These are phyloP conservation scores for Lasioglossum albipes DNA, from an alignment of 1,140 invertebrate genomes.

Conservation along the genomic window DNA sequence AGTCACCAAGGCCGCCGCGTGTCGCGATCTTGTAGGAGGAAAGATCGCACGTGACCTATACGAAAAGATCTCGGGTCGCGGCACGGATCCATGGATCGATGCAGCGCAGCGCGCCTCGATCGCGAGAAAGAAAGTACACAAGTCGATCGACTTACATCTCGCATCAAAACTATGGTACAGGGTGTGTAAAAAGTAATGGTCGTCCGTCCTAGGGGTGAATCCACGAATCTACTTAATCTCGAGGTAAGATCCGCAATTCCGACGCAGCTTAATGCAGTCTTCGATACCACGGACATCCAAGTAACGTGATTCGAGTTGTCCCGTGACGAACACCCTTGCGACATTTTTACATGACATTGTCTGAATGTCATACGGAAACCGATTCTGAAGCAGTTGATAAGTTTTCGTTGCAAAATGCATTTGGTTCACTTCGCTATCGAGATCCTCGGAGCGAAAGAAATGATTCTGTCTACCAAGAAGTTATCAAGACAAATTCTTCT, in stretches of 20 bases:
- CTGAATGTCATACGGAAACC: neutral
- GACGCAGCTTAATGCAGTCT: conserved; percentile 1
- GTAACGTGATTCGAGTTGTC: neutral
- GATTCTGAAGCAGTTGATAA: neutral
- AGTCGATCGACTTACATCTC: too few species aligned
- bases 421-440: neutral
- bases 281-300: neutral
- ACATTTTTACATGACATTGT: conserved; percentile 8
- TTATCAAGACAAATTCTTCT: too few species aligned
- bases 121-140: neutral
- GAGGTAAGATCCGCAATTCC: conserved; percentile 36
- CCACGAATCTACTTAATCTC: too few species aligned
- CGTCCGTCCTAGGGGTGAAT: too few species aligned
- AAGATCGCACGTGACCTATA: conserved; percentile 47
- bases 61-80: conserved; percentile 40
- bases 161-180: too few species aligned
- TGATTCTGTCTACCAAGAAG: too few species aligned
- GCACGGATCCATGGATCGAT: conserved; percentile 1
- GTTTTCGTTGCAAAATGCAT: too few species aligned
- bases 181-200: too few species aligned
- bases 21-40: conserved; percentile 52
- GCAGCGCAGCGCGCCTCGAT: neutral
- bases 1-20: conserved; percentile 49
- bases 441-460: too few species aligned
- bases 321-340: neutral